Percentiles rank a stretch among this genome's conserved stretches.
Evolutionary conservation across 2,888 invertebrate species (phyloP).

Genomic region (Sphaerophoria taeniata): DNA sequence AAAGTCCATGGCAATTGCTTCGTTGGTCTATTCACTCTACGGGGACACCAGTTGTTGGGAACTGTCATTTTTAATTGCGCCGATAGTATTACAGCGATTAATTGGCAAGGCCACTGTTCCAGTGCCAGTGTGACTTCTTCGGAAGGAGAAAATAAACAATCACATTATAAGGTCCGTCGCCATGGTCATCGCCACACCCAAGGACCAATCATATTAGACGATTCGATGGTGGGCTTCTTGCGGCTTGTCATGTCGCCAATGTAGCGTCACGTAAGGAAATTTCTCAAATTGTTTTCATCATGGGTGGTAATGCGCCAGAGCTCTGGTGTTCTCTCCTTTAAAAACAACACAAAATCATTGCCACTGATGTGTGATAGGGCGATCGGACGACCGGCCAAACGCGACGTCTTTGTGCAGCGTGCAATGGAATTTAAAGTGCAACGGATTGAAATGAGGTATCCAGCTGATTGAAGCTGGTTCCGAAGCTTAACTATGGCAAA

Average conservation of each 20-base stretch:
- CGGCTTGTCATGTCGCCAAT: conserved; percentile 60
- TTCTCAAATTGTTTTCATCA: conserved; percentile 70
- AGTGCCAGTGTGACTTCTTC: conserved; percentile 1
- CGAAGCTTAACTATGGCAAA: conserved; percentile 23
- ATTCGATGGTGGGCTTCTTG: conserved; percentile 13
- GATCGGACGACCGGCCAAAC: not conserved
- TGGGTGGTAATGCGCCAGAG: conserved; percentile 63
- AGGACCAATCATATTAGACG: conserved; percentile 29
- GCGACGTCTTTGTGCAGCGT: conserved; percentile 4
- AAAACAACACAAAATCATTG: conserved; percentile 36
- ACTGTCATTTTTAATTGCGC: conserved; percentile 70
- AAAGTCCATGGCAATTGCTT: conserved; percentile 46
- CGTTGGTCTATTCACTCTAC: not conserved
- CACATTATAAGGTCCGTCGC: conserved; percentile 8
- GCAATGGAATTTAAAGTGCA: conserved; percentile 71
- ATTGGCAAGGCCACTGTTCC: conserved; percentile 56
- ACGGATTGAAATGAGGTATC: conserved; percentile 69
- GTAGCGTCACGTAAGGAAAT: conserved; percentile 61
- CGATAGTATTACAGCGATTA: conserved; percentile 62
- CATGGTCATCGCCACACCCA: not conserved
- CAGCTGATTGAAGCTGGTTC: conserved; percentile 72
- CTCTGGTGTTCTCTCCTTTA: conserved; percentile 25
- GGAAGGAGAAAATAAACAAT: not conserved
- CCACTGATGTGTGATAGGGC: not conserved
- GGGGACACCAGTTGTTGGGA: conserved; percentile 44